Conservation (phyloP, 2,888 invertebrate genomes). For the Beris morrisii region DNA sequence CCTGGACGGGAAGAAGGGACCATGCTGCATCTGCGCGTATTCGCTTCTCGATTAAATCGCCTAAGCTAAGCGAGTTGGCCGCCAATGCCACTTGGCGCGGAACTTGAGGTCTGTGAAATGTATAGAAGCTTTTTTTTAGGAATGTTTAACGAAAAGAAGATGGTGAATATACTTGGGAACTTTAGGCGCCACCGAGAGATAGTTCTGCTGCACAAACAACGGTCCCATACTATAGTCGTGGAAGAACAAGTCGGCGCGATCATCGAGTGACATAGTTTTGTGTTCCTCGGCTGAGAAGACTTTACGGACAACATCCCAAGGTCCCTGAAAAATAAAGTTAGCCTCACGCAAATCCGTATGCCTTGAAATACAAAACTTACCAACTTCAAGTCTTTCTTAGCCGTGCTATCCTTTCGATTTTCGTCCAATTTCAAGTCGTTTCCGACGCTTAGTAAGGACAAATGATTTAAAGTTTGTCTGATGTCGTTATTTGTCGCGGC, state of each 20-base stretch:
- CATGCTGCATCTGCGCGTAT: slow-evolving; percentile 83
- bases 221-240: slow-evolving; percentile 96
- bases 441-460: slow-evolving; percentile 76
- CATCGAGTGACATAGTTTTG: slow-evolving; percentile 73
- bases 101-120: slow-evolving; percentile 56
- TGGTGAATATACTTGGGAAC: slow-evolving; percentile 63
- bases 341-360: background rate
- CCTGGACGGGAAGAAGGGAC: slow-evolving; percentile 84
- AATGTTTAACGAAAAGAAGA: background rate
- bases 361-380: slow-evolving; percentile 66
- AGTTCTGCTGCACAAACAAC: slow-evolving; percentile 97
- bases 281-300: slow-evolving; percentile 84
- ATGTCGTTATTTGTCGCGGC: slow-evolving; percentile 89
- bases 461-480: slow-evolving; percentile 87
- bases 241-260: slow-evolving; percentile 91
- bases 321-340: slow-evolving; percentile 63
- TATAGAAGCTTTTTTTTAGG: background rate
- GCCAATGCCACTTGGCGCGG: slow-evolving; percentile 73
- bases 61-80: slow-evolving; percentile 82
- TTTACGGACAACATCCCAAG: slow-evolving; percentile 90
- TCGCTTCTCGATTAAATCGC: slow-evolving; percentile 80
- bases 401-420: slow-evolving; percentile 61
- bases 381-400: slow-evolving; percentile 82
- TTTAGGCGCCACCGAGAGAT: slow-evolving; percentile 76
- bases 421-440: slow-evolving; percentile 59